Conservation (phyloP, 2,797 vertebrate species). For the Anas acuta region DNA sequence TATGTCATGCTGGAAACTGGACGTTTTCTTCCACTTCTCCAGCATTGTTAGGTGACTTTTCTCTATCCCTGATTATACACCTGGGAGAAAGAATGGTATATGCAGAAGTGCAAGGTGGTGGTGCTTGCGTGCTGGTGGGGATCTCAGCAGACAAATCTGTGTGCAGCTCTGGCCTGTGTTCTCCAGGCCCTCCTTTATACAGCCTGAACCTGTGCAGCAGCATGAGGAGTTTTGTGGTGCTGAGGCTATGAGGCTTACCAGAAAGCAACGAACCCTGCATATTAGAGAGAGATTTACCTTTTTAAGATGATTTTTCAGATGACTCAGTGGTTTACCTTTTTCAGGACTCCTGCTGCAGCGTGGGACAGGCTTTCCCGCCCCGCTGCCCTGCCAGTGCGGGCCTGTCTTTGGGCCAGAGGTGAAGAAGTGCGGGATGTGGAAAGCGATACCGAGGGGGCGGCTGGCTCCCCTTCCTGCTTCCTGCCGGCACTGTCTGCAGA, state of each 20-base stretch:
- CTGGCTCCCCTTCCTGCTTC: background rate
- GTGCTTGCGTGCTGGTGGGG: background rate
- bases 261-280: background rate
- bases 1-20: background rate
- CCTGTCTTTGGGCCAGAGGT: background rate
- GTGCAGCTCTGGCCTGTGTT: background rate
- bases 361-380: background rate
- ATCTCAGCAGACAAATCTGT: background rate
- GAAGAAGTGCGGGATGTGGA: background rate
- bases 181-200: accelerated
- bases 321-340: background rate
- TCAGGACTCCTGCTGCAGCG: accelerated
- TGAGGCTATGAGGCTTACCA: background rate
- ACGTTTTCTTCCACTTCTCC: background rate
- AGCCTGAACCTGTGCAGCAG: background rate
- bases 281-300: background rate
- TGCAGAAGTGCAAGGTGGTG: background rate
- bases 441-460: background rate
- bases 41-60: background rate
- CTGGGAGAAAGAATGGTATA: background rate
- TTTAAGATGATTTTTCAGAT: background rate
- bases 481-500: background rate
- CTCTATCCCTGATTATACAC: background rate
- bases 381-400: background rate
- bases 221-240: background rate